Evolutionary conservation across 2,113 vertebrate genomes (phyloP).

Genomic region (Nothobranchius kuhntae): DNA sequence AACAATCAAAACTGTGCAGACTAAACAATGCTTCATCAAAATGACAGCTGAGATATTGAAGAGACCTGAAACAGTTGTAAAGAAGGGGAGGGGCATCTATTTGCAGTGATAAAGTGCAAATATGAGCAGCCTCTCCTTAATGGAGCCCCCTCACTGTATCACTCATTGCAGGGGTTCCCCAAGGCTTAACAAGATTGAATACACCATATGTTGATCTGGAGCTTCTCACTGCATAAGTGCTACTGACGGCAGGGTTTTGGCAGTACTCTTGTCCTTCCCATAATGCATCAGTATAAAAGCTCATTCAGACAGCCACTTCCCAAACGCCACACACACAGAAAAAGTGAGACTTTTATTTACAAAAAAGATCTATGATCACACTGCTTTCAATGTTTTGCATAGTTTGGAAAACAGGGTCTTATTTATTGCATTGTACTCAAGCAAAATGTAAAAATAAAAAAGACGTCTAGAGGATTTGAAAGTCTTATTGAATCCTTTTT

Average conservation of each 20-base stretch:
- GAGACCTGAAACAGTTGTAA: conserved; percentile 44
- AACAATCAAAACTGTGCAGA: conserved; percentile 26
- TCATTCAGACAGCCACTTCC: conserved; percentile 55
- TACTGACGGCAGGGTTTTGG: conserved; percentile 62
- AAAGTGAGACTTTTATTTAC: conserved; percentile 28
- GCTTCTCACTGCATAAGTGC: conserved; percentile 59
- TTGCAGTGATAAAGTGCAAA: conserved; percentile 68
- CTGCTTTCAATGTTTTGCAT: conserved; percentile 14
- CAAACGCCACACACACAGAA: conserved; percentile 39
- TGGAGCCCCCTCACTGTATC: conserved; percentile 63
- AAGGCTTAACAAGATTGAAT: conserved; percentile 72
- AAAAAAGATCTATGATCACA: conserved; percentile 28
- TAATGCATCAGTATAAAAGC: conserved; percentile 66
- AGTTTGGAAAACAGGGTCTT: conserved; percentile 5
- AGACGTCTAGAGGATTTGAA: too few species aligned
- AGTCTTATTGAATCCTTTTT: too few species aligned
- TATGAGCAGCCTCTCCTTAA: conserved; percentile 66
- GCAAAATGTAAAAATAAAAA: neutral
- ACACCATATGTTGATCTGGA: conserved; percentile 71
- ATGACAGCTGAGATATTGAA: conserved; percentile 35
- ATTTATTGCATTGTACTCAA: neutral
- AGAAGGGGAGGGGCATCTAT: conserved; percentile 46
- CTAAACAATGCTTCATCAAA: conserved; percentile 30
- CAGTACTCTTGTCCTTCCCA: conserved; percentile 57
- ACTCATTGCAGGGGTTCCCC: conserved; percentile 55